Base-by-base conservation (phyloP, 2,797 vertebrate species). In the Threskiornis aethiopicus region DNA sequence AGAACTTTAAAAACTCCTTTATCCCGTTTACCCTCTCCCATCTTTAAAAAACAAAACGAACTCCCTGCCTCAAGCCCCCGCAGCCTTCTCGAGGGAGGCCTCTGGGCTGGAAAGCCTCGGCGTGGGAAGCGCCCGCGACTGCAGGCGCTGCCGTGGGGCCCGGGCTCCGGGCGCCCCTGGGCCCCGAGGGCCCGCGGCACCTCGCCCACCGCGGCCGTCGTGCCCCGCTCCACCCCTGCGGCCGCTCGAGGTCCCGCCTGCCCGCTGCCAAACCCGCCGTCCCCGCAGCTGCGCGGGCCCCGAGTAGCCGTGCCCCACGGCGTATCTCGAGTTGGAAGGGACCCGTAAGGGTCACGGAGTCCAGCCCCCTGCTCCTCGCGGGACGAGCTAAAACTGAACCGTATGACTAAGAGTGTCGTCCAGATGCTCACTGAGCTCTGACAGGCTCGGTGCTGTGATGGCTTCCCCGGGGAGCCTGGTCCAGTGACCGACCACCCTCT, bases 271-370 rank as follows among this genome's bases (percentile, higher is more conserved):
- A 20, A 9, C 2, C 9, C 16, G 24, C 15, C 3, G 1, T 25
- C 46, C 33, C 41, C 24, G 3, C 21, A 25, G 66, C 16, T 16
- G 10, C 3, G 10, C 2, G 8, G 33, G 47, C 65, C 25, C 13
- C 0, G 18, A 47, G 46, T 2, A 35, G 46, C 26, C 1, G n/a
- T 13, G n/a, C 33, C 35, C 29, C 26, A 9, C 2, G 3, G 42
- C 11, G 1, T 8, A 2, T 4, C 28, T 24, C 5, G 6, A 24
- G 21, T 5, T 17, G 66, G 35, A 41, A 24, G 3, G 15, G 25
- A 10, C 2, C 10, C 9, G 0, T 3, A 5, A 4, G 24, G 10
- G 2, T 33, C 7, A 6, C 6, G 0, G 12, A 39, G 25, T 29
- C 25, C 39, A 33, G 7, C 7, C 2, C 13, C 16, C 21, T 8